These are phyloP conservation scores for Tretioscincus oriximinensis DNA, from an alignment of 2,113 vertebrate species.

Conservation along the genomic window DNA sequence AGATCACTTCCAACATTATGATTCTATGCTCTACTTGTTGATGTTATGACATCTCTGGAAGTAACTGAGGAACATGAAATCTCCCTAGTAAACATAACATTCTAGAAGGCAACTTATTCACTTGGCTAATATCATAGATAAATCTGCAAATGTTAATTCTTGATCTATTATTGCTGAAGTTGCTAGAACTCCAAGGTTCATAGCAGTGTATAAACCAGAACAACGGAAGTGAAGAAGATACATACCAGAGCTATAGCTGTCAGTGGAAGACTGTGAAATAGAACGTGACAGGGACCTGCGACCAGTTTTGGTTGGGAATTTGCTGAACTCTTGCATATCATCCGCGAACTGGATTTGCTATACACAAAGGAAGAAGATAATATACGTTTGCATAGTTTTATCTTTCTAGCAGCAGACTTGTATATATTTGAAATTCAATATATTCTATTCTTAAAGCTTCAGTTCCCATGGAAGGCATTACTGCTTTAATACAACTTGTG, in stretches of 20 bases:
- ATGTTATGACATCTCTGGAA: not conserved
- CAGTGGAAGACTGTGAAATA: conserved; percentile 97
- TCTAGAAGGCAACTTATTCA: not conserved
- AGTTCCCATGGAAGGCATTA: not conserved
- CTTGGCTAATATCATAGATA: not conserved
- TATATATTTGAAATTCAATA: not conserved
- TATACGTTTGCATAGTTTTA: not conserved
- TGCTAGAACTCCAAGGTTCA: too few species aligned
- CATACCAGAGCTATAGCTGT: conserved; percentile 98
- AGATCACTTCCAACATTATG: too few species aligned
- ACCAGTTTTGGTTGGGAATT: conserved; percentile 94
- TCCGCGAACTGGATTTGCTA: conserved; percentile 97
- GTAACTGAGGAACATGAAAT: not conserved
- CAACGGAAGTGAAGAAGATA: not conserved
- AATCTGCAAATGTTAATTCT: not conserved
- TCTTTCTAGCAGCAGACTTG: not conserved
- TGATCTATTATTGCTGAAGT: too few species aligned
- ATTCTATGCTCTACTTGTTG: not conserved
- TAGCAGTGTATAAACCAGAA: not conserved
- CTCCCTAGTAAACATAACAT: not conserved
- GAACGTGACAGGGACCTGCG: conserved; percentile 93
- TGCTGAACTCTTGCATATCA: conserved; percentile 98
- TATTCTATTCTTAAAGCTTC: not conserved
- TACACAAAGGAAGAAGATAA: conserved; percentile 38
- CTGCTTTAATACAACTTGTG: not conserved